Base-by-base conservation (phyloP, 1,140 invertebrate genomes). In the Andrena cerasifolii region DNA sequence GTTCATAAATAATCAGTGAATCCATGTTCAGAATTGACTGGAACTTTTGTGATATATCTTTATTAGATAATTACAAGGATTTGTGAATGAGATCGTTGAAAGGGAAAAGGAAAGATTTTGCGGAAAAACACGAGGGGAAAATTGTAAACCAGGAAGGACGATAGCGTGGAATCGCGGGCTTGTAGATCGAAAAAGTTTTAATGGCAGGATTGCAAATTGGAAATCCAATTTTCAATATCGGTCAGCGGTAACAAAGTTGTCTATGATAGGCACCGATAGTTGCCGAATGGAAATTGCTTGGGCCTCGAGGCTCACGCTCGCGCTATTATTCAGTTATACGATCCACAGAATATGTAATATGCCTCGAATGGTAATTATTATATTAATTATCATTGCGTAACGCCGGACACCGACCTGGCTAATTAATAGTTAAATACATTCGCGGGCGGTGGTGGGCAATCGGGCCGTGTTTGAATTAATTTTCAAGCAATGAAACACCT, bases 371-470 rank as follows among this genome's bases (percentile, higher is more conserved):
- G 56, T 68, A 76, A 76, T 76, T 76, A 76, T 76, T 68, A 26
- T 76, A 68, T 76, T 76, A 67, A 76, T 68, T 76, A 47, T 76
- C 28, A 10, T 59, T 47, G 31, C 58, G 54, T 36, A 33, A 21
- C 31, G 31, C 6, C 2, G 10, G 63, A 28, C 63, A 56, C 40
- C 16, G 21, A 36, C 28, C 31, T 14, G 6, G 53, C 31, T 51
- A 76, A 76, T 76, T 76, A 68, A 76, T 76, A 68, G 68, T 76
- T 76, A 68, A 76, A 76, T 36, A 65, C 49, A 68, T 68, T 49
- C 73, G 18, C 21, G 24, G 1, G 21, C n/a, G 2, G 33, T 31
- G 24, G 40, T 63, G 21, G 51, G n/a, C 12, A 24, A 10, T 8
- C 43, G 10, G 8, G n/a, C 53, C 24, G 33, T 18, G 21, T 24